A percentile compares a stretch with the other conserved stretches of the same genome.
These are phyloP conservation scores for Amniataba percoides DNA, from an alignment of 2,797 vertebrate genomes.

Conservation along the genomic window DNA sequence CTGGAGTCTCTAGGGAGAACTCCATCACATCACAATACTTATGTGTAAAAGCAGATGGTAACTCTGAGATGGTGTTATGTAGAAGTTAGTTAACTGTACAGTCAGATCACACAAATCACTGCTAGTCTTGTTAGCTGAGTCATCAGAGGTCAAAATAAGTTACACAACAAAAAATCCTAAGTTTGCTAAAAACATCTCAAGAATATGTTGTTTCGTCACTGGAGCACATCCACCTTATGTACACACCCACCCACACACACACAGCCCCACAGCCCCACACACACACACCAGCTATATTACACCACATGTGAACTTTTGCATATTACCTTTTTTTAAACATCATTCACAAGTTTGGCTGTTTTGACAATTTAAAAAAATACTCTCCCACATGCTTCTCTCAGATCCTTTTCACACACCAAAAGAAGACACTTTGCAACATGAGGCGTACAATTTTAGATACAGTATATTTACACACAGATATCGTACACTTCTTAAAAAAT, in stretches of 20 bases:
- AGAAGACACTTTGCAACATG: conserved; percentile 65
- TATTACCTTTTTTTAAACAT: conserved; percentile 69
- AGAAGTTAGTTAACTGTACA: conserved; percentile 17
- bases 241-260: conserved; percentile 44
- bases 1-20: conserved; percentile 16
- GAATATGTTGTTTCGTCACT: conserved; percentile 43
- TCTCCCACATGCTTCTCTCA: conserved; percentile 48
- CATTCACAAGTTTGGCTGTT: conserved; percentile 70
- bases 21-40: conserved; percentile 46
- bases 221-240: conserved; percentile 47
- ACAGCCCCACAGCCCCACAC: not conserved
- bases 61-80: conserved; percentile 30
- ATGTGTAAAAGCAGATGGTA: conserved; percentile 23
- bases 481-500: conserved; percentile 67
- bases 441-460: conserved; percentile 66
- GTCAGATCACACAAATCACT: conserved; percentile 13
- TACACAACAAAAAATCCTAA: conserved; percentile 32
- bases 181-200: conserved; percentile 56
- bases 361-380: conserved; percentile 80
- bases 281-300: conserved; percentile 56
- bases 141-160: conserved; percentile 47
- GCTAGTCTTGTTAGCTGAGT: conserved; percentile 29
- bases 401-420: conserved; percentile 68
- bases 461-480: conserved; percentile 81
- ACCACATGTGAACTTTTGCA: conserved; percentile 72